Percentiles rank a stretch among this genome's conserved stretches.
phyloP scores from a whole-genome alignment of 2,797 vertebrate species.

The Notamacropus eugenii region DNA sequence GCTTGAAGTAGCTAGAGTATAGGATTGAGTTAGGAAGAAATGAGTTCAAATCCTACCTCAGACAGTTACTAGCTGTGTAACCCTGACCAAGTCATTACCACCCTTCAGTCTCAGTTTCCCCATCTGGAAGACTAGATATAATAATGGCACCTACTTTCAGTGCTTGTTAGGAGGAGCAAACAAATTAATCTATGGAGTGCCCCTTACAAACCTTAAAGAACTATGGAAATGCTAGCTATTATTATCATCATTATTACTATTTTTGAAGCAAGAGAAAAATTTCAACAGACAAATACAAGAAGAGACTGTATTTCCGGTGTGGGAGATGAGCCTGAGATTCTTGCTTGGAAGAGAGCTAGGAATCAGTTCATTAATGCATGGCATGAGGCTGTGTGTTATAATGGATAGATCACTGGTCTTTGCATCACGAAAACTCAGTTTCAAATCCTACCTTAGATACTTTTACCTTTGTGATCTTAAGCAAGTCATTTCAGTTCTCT shows the following conservation, averaged over 20 bases:
- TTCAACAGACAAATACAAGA: neutral
- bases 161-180: neutral
- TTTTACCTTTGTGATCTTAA: neutral
- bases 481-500: neutral
- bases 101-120: neutral
- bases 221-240: neutral
- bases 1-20: neutral
- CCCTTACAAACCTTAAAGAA: neutral
- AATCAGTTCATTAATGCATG: neutral
- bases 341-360: neutral
- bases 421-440: neutral
- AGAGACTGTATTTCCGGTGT: neutral
- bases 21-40: neutral
- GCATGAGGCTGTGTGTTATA: neutral
- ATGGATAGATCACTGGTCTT: neutral
- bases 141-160: neutral
- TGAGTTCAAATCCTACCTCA: neutral
- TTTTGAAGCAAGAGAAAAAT: neutral
- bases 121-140: neutral
- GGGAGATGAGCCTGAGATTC: neutral
- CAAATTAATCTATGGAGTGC: neutral
- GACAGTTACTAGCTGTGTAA: neutral
- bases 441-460: neutral
- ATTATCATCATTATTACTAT: neutral
- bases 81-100: neutral